Percentiles rank a stretch among this genome's conserved stretches.
phyloP scores from a whole-genome alignment of 2,888 invertebrate species.

The Tortrix viridana region DNA sequence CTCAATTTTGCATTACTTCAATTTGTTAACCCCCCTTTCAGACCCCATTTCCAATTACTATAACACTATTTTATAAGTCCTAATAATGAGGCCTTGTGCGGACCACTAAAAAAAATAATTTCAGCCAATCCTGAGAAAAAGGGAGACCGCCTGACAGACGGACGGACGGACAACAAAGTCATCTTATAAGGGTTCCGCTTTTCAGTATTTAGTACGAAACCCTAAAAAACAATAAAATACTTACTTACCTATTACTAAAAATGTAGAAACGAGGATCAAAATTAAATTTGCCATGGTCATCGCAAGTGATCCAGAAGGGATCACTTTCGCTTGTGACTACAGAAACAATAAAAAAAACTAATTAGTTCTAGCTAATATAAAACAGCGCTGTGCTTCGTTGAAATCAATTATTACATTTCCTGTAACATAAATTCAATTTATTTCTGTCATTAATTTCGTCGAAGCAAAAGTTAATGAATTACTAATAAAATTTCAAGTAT shows the following conservation, averaged over 20 bases:
- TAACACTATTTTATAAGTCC: no score
- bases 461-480: slow-evolving; percentile 15
- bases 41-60: no score
- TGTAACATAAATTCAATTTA: slow-evolving; percentile 33
- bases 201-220: no score
- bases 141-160: no score
- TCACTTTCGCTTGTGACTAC: slow-evolving; percentile 46
- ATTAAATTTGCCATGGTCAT: slow-evolving; percentile 51
- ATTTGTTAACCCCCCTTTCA: no score
- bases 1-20: no score
- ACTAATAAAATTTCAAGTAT: background rate
- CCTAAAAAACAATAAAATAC: slow-evolving; percentile 38
- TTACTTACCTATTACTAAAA: slow-evolving; percentile 59
- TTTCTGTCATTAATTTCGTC: slow-evolving; percentile 20
- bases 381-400: slow-evolving; percentile 48
- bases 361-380: slow-evolving; percentile 56
- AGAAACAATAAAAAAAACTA: slow-evolving; percentile 32
- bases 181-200: no score
- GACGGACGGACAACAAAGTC: no score
- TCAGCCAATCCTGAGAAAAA: no score
- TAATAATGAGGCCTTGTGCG: no score
- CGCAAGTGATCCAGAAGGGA: slow-evolving; percentile 54
- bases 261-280: slow-evolving; percentile 44
- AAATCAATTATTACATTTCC: slow-evolving; percentile 49
- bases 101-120: no score